These are phyloP conservation scores for Amiota communis DNA, from an alignment of 2,888 invertebrate genomes.

Conservation along the genomic window DNA sequence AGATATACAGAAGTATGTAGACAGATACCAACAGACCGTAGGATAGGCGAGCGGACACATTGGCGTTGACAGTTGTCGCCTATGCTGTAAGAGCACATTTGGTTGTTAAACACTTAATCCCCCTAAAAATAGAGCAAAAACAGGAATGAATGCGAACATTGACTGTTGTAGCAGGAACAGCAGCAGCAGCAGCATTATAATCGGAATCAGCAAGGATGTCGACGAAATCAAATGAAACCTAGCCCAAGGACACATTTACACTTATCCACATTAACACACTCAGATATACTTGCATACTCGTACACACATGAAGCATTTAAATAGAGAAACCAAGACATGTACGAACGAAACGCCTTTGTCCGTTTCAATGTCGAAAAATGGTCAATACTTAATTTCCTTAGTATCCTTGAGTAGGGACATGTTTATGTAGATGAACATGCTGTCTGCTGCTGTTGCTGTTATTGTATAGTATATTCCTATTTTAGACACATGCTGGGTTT, in stretches of 20 bases:
- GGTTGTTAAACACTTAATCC: conserved; percentile 51
- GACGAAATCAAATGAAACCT: conserved; percentile 32
- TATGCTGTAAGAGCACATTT: conserved; percentile 12
- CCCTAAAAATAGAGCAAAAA: conserved; percentile 55
- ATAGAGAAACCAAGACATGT: conserved; percentile 16
- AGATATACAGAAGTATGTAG: conserved; percentile 24
- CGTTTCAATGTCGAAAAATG: conserved; percentile 53
- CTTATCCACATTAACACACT: not conserved
- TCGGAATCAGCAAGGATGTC: conserved; percentile 4
- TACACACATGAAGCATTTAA: not conserved
- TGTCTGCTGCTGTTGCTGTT: conserved; percentile 20
- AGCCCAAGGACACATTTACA: conserved; percentile 19
- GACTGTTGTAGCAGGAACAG: not conserved
- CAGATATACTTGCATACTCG: not conserved
- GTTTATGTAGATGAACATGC: conserved; percentile 35
- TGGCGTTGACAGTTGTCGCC: not conserved
- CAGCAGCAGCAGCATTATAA: not conserved
- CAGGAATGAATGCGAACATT: conserved; percentile 49
- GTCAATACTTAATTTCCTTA: conserved; percentile 67
- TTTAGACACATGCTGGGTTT: conserved; percentile 11
- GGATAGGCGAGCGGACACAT: conserved; percentile 50
- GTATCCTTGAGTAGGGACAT: conserved; percentile 46
- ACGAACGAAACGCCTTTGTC: not conserved
- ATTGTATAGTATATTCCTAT: conserved; percentile 31
- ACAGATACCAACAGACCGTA: conserved; percentile 36